Base-by-base conservation (phyloP, 2,113 vertebrate species). In the Taurulus bubalis region DNA sequence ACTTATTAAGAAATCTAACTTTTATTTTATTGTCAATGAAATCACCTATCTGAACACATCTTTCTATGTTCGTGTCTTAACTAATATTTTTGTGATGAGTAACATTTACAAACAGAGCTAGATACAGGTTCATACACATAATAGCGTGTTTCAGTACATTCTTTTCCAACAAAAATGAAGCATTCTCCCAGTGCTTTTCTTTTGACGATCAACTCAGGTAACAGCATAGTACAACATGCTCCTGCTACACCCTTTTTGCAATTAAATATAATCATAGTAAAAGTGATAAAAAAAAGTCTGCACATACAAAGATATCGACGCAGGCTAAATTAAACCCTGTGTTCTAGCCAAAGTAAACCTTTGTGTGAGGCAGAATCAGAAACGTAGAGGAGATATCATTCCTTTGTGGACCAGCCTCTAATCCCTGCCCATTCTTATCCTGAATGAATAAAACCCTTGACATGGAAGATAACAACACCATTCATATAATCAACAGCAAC, bases 351-450 rank as follows among this genome's bases (percentile, higher is more conserved):
- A 77, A 80, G 85, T 64, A 71, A 80, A 83, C 71, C 36, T 40
- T 42, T 30, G 59, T 8, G 28, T 47, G 58, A 74, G 38, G 14
- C 59, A 73, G 11, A 51, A 32, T 71, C 59, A 40, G 32, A 63
- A 10, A 81, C 42, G 77, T 28, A 14, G 6, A 72, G 22, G 56
- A 79, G 72, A 76, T 79, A 76, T 79, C 6, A 79, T 82, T 86
- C 71, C 76, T 24, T 8, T 65, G 9, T 16, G 26, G 65, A 42
- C 77, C 70, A 36, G 78, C 83, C 78, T 59, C 56, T 71, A 28
- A 79, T 71, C 77, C 80, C 77, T 83, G 69, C 76, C 80, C 87
- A 78, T 60, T 84, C 45, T 66, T 66, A 30, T 28, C 28, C 36
- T 32, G 59, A 51, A 26, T 24, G 59, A 65, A 84, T 79, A 82